These are phyloP conservation scores for Physella acuta DNA, from an alignment of 1,140 invertebrate species.

Conservation along the genomic window DNA sequence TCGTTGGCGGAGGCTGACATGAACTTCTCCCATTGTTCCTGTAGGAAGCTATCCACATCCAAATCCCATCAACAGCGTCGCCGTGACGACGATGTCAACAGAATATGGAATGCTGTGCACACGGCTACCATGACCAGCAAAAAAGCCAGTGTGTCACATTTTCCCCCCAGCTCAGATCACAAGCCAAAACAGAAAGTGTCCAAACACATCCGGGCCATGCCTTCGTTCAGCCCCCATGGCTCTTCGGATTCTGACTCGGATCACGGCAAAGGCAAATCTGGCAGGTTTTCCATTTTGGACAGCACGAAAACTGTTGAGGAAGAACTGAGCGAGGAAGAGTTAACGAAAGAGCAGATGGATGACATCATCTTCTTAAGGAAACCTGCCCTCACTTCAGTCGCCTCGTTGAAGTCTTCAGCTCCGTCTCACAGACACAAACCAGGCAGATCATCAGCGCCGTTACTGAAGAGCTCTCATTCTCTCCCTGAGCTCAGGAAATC, in stretches of 20 bases:
- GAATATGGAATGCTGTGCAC: constrained; percentile 5
- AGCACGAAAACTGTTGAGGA: constrained; percentile 27
- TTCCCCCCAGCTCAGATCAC: constrained; percentile 5
- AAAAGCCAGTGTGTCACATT: background rate
- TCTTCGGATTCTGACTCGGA: constrained; percentile 19
- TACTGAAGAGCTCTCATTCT: background rate
- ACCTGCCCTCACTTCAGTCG: background rate
- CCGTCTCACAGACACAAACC: background rate
- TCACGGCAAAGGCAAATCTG: background rate
- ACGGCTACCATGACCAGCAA: background rate
- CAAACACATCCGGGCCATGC: background rate
- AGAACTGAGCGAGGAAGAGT: constrained; percentile 23
- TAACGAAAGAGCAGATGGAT: constrained; percentile 25
- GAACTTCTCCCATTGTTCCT: constrained; percentile 16
- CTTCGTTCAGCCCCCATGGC: constrained; percentile 24
- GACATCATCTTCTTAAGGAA: constrained; percentile 24
- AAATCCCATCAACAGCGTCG: background rate
- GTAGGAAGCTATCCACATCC: constrained; percentile 8
- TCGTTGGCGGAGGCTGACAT: constrained; percentile 16
- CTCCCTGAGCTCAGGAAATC: background rate
- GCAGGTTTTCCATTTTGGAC: background rate
- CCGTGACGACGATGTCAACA: background rate
- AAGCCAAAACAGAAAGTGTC: constrained; percentile 22
- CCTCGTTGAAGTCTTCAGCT: background rate
- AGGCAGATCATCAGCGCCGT: background rate